Conservation (phyloP, 2,797 vertebrate species). For the Bovichtus diacanthus region DNA sequence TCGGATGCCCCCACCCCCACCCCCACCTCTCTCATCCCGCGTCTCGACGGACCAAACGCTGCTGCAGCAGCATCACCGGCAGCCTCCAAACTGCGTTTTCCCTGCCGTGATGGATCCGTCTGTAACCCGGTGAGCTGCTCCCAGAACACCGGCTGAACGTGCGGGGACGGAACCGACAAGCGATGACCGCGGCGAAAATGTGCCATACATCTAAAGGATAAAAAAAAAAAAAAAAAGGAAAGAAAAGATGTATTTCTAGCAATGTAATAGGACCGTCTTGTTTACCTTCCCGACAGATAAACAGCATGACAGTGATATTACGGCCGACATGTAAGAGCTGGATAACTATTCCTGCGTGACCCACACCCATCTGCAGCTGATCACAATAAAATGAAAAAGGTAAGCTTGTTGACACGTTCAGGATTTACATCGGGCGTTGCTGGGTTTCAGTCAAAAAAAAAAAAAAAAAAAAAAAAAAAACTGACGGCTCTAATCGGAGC, state of each 20-base stretch:
- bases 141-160: conserved; percentile 32
- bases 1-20: conserved; percentile 71
- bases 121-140: conserved; percentile 61
- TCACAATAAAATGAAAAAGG: conserved; percentile 61
- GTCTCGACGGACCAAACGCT: conserved; percentile 78
- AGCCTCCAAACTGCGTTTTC: conserved; percentile 78
- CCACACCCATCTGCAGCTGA: conserved; percentile 70
- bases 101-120: conserved; percentile 67
- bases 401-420: conserved; percentile 65
- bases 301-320: conserved; percentile 59
- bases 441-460: conserved; percentile 54
- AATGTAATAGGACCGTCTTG: conserved; percentile 55
- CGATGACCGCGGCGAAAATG: conserved; percentile 48
- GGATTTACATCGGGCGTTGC: conserved; percentile 67
- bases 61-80: conserved; percentile 78
- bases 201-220: conserved; percentile 40
- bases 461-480: neutral
- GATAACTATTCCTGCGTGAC: conserved; percentile 77
- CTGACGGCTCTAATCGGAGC: conserved; percentile 43
- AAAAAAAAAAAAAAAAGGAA: neutral
- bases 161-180: conserved; percentile 24
- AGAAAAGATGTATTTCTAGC: conserved; percentile 6
- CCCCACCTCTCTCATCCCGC: conserved; percentile 75
- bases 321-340: conserved; percentile 76
- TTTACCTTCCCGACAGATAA: conserved; percentile 66